Base-by-base conservation (phyloP, 2,113 vertebrate species). In the Bujurquina vittata region DNA sequence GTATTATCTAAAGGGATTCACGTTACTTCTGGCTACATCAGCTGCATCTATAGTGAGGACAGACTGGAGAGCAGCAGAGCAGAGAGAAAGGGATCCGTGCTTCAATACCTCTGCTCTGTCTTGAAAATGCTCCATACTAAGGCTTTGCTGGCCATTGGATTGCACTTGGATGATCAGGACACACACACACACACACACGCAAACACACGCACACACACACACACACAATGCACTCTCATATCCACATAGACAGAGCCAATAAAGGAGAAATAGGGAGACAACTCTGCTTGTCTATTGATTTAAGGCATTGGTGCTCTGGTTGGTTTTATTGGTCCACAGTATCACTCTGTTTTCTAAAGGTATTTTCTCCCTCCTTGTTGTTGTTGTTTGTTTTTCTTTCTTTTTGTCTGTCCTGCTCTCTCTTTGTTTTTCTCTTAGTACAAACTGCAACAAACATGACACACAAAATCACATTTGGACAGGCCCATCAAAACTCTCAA, bases 231-330 rank as follows among this genome's bases (percentile, higher is more conserved):
- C 20, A 5, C 22, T 26, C 72, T 80, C 52, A 79, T 61, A 84
- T 72, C 56, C 82, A 85, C 83, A 62, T 40, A 85, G 67, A 83
- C 75, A 81, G 74, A 88, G 84, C 84, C 88, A 92, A 88, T 90
- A 92, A 84, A 83, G 73, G 15, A 85, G 83, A 88, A 67, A 87
- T 54, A 78, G 75, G 77, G 82, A 80, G 75, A 67, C 29, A 80
- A 63, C 81, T 88, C 59, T 88, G 80, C 80, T 87, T 79, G 75
- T 85, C 57, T 90, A 87, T 91, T 79, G 88, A 89, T 91, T 87
- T 84, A 74, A 89, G 85, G 79, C 86, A 77, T 89, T 59, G 43
- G 63, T 72, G 62, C 10, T 76, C 17, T 15, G 31, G 69, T 80
- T 33, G 10, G 73, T 90, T 86, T 88, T 81, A 80, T 84, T 81